phyloP scores from a whole-genome alignment of 2,888 invertebrate species.

The Crepidodera aurea region DNA sequence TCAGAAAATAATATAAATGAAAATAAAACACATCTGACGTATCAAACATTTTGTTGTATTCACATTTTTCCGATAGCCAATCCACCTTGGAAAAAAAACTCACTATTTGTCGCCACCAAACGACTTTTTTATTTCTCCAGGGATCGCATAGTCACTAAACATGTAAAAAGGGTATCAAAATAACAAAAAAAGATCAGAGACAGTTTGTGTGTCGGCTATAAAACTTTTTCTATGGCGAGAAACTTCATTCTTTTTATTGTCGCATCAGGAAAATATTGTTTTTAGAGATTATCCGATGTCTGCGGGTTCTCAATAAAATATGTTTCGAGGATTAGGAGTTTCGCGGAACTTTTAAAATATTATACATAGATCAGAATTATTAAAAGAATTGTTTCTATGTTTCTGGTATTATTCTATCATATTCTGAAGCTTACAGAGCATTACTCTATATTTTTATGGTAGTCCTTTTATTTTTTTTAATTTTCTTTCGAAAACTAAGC shows the following conservation, averaged over 20 bases:
- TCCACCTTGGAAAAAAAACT: not conserved
- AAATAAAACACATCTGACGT: too few relatives aligned
- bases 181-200: slow-evolving; percentile 9
- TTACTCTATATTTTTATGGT: too few relatives aligned
- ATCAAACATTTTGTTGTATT: too few relatives aligned
- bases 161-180: slow-evolving; percentile 9
- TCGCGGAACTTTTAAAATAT: too few relatives aligned
- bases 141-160: slow-evolving; percentile 2
- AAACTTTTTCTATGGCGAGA: slow-evolving; percentile 1
- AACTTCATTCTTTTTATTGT: not conserved
- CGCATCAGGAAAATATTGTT: slow-evolving; percentile 1
- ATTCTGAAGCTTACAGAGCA: too few relatives aligned
- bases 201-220: slow-evolving; percentile 1
- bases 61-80: too few relatives aligned
- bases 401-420: too few relatives aligned
- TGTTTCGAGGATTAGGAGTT: not conserved
- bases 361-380: too few relatives aligned
- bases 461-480: too few relatives aligned
- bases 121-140: slow-evolving; percentile 11
- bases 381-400: too few relatives aligned
- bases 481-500: too few relatives aligned
- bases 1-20: too few relatives aligned
- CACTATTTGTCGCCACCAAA: not conserved
- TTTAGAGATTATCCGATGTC: not conserved
- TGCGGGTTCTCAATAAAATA: not conserved